Base-by-base conservation (phyloP, 2,797 vertebrate genomes). In the Jordanella pulchra region DNA sequence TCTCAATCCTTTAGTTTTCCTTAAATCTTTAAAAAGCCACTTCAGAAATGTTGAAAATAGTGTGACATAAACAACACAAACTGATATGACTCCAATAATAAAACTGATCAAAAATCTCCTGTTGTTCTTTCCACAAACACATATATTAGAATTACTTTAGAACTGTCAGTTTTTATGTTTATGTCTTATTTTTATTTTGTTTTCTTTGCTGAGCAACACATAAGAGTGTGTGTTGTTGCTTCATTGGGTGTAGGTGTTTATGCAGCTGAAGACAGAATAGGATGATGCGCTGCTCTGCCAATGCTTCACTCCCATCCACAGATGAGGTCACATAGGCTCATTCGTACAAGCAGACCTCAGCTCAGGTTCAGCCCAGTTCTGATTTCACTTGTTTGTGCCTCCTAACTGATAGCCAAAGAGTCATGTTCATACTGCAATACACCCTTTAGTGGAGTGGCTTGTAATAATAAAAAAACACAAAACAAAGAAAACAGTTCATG, bases 211-310 rank as follows among this genome's bases (percentile, higher is more conserved):
- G 25, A 64, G 66, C 7, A 4, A 64, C 10, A 1, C 14, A 71
- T n/a, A 65, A 17, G 77, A 69, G 72, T 58, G 75, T 61, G 67
- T 65, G 65, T 58, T 79, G 64, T 60, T 44, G 66, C 65, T 78
- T 76, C 75, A 75, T 77, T 60, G 83, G 83, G 84, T 83, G 87
- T 87, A 80, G 60, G 83, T 89, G 86, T 93, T 92, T 91, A 60
- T 51, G 75, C 91, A 91, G 92, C 90, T 92, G 89, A 89, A 39
- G 88, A 89, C 10, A 75, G 77, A 82, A 85, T 15, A 44, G 39
- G 60, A 27, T 25, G 60, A 64, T 44, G 13, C 3, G 50, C 13
- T 1, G 76, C 83, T 86, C 89, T 72, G 85, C 85, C 80, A 80
- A 4, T 81, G 80, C 66, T 82, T 84, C 87, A 83, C 76, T 83